phyloP scores from a whole-genome alignment of 2,113 vertebrate species.

The Neogale vison region DNA sequence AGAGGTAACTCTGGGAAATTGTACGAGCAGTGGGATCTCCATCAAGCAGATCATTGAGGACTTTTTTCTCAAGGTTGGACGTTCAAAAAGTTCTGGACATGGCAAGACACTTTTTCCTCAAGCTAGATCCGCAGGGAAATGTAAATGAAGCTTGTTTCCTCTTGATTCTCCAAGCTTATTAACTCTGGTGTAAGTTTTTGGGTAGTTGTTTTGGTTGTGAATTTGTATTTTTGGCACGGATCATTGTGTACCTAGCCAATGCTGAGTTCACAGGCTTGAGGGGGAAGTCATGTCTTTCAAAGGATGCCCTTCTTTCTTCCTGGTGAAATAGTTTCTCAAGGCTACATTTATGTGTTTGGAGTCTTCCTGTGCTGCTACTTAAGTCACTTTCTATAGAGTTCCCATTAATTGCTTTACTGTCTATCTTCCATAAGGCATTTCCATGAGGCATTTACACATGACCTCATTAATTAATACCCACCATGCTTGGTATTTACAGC shows the following conservation, averaged over 20 bases:
- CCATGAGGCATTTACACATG: background rate
- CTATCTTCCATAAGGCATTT: background rate
- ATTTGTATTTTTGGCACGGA: background rate
- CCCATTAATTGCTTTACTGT: conserved; percentile 38
- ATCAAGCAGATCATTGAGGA: background rate
- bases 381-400: background rate
- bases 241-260: background rate
- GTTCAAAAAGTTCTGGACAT: background rate
- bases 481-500: background rate
- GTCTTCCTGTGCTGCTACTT: background rate
- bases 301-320: background rate
- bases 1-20: background rate
- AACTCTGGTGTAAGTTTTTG: background rate
- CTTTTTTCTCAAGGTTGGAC: background rate
- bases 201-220: background rate
- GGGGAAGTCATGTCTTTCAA: background rate
- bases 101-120: background rate
- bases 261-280: background rate
- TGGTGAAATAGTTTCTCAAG: background rate
- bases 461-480: conserved; percentile 56
- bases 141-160: background rate
- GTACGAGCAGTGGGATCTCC: background rate
- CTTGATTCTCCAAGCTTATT: background rate
- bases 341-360: background rate
- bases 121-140: background rate